Base-by-base conservation (phyloP, 1,140 invertebrate genomes). In the Tetramorium simillimum region DNA sequence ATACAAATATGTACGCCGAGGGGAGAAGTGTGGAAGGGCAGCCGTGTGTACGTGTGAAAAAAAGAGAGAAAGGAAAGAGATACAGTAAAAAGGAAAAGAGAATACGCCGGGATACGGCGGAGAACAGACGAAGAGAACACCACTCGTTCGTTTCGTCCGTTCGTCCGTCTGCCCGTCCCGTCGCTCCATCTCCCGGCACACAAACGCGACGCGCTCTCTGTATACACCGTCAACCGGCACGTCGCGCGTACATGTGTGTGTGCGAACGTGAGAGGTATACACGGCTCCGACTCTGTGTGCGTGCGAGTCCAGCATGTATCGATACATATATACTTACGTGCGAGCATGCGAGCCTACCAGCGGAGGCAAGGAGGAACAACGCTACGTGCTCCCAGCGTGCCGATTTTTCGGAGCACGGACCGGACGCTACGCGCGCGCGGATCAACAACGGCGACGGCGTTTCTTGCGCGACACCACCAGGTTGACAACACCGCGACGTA, bases 321-420 rank as follows among this genome's bases (percentile, higher is more conserved):
- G 49, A 51, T 69, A 65, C 56, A 63, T 63, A 60, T 60, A 81
- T 89, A 91, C 91, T 72, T 91, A 91, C 91, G 78, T 89, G 77
- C 78, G 43, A 73, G 76, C 86, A 91, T 86, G 90, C 86, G 86
- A 89, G 28, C 33, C 43, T 65, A 43, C 43, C 43, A 51, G 85
- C 75, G 60, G 49, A 33, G 37, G 37, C 72, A 53, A 84, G 43
- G 9, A 72, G 58, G 75, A 72, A 63, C 60, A 53, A 73, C 89
- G 56, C 80, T 89, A 86, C 21, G 67, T 16, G 72, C 67, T 86
- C 51, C 67, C 58, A 51, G 87, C 85, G 40, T 75, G 63, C 14
- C 16, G 18, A 80, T 85, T 70, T 85, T 70, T 58, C 49, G 63
- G 69, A 53, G 46, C 33, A 86, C 69, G 49, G 65, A 24, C 24